Base-by-base conservation (phyloP, 2,888 invertebrate species). In the Zygaena filipendulae region DNA sequence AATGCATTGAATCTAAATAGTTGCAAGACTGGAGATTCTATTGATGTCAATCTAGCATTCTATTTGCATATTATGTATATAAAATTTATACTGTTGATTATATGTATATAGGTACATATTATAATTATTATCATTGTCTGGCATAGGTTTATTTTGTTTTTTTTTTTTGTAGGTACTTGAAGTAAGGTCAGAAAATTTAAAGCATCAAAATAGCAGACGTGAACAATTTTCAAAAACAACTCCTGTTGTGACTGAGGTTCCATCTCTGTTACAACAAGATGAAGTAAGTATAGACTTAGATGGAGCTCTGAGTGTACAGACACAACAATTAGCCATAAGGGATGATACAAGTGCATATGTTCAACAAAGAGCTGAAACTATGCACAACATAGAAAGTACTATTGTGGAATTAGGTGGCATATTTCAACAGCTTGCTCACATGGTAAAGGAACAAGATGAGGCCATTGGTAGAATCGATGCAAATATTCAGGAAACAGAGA, bases 361-460 rank as follows among this genome's bases (percentile, higher is more conserved):
- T 21, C 92, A 93, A 52, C 91, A 90, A 52, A 84, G 99, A 49
- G 96, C 96, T 20, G 96, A 97, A 63, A 96, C 98, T 1, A 98
- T 99, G 97, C 96, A 98, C 67, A 97, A 93, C 61, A 99, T 99
- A 54, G 99, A 99, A 72, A 93, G 95, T 27, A 98, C 98, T 10
- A 98, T 99, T 51, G 96, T 98, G 8, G 99, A 99, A 68, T 79
- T 99, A 24, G 99, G 99, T n/a, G 94, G 95, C 7, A 98, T 99
- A 57, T 99, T 98, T 67, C 93, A 94, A 53, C 97, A 97, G 67
- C 63, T 95, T 42, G 95, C 95, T 3, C 91, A 91, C 54, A 97
- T 99, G 95, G 97, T 99, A 2, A 94, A 96, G 57, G 96, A 97
- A 61, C 97, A 97, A 66, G 99, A 98, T 62, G 99, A 99, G 82